Evolutionary conservation across 2,797 vertebrate genomes (phyloP).

Genomic region (Poeciliopsis turneri): DNA sequence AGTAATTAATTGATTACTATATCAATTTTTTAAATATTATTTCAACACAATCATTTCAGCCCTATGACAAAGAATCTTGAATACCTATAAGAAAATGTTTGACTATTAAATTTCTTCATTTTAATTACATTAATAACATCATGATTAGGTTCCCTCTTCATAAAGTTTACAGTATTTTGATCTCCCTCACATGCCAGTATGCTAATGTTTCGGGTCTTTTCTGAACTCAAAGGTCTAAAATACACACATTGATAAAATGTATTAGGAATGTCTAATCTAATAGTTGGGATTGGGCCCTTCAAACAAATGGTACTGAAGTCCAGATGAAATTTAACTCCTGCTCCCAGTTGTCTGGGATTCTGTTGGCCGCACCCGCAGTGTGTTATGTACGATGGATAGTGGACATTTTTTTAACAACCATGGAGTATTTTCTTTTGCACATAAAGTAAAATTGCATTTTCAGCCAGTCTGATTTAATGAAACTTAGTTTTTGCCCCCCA

Average conservation of each 20-base stretch:
- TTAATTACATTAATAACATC: slow-evolving; percentile 21
- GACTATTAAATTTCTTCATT: not conserved
- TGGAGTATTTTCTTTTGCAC: not conserved
- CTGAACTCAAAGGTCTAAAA: not conserved
- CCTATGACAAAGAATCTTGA: not conserved
- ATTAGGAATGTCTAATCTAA: not conserved
- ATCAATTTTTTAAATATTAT: too few species aligned
- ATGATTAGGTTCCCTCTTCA: slow-evolving; percentile 44
- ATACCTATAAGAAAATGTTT: slow-evolving; percentile 2
- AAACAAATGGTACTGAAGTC: not conserved
- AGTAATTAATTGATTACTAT: too few species aligned
- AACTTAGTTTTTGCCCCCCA: not conserved
- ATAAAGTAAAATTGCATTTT: not conserved
- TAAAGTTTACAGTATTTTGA: slow-evolving; percentile 11
- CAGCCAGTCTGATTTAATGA: not conserved
- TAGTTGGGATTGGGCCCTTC: not conserved
- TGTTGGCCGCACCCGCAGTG: not conserved
- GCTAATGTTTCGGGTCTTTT: not conserved
- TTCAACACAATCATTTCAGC: too few species aligned
- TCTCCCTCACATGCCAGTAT: not conserved
- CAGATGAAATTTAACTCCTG: not conserved
- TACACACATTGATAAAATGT: not conserved
- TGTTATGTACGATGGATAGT: not conserved
- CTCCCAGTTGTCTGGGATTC: not conserved
- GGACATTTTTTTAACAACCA: not conserved